phyloP scores from a whole-genome alignment of 1,140 invertebrate species.

The Varroa destructor region DNA sequence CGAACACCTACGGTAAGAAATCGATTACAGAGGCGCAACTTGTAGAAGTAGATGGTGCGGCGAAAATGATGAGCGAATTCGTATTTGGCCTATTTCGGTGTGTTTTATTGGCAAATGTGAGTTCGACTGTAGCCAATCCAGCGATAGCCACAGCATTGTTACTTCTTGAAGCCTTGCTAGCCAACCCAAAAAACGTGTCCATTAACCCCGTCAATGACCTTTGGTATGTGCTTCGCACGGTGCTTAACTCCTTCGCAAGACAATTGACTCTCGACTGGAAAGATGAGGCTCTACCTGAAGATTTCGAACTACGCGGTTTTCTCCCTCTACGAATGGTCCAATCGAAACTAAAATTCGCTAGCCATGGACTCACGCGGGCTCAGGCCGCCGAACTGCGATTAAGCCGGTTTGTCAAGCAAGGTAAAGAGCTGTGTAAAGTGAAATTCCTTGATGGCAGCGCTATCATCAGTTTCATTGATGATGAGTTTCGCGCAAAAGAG shows the following conservation, averaged over 20 bases:
- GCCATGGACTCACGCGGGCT: background rate
- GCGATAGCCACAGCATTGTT: conserved; percentile 51
- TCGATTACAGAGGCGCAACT: background rate
- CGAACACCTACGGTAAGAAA: background rate
- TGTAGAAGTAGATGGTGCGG: background rate
- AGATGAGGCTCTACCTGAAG: conserved; percentile 56
- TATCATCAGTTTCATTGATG: background rate
- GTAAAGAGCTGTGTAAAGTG: background rate
- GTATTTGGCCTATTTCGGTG: conserved; percentile 6
- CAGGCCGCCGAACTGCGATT: background rate
- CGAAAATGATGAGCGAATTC: conserved; percentile 19
- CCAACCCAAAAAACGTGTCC: conserved; percentile 29
- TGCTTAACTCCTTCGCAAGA: conserved; percentile 9
- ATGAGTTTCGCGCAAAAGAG: conserved; percentile 10
- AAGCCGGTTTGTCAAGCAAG: conserved; percentile 28
- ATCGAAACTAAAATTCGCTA: conserved; percentile 36
- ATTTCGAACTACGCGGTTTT: conserved; percentile 63
- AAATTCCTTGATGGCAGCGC: background rate
- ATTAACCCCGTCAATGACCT: conserved; percentile 10
- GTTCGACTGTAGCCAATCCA: conserved; percentile 44
- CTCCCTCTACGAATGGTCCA: conserved; percentile 52
- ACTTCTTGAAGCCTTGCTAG: conserved; percentile 35
- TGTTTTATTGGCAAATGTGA: background rate
- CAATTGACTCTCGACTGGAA: conserved; percentile 45
- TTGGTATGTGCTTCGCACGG: conserved; percentile 28